Conservation (phyloP, 64 coral and sea anemone species). For the Actinia equina region DNA sequence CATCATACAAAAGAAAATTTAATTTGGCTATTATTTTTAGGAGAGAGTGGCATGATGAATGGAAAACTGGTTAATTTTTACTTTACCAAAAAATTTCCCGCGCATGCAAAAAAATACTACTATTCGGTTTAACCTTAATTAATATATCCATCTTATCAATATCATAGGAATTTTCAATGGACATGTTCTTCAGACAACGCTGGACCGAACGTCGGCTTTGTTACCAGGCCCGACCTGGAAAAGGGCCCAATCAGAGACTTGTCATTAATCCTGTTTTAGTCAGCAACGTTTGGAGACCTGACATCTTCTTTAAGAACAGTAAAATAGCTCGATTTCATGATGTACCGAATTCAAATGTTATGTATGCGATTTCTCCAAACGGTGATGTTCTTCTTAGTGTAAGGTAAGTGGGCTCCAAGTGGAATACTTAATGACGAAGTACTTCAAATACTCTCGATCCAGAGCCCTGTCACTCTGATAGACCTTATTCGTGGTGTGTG, state of each 20-base stretch:
- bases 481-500: too few species aligned
- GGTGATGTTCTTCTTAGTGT: slow-evolving; percentile 39
- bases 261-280: slow-evolving; percentile 8
- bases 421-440: too few species aligned
- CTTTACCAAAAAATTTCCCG: too few species aligned
- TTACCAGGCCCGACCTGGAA: slow-evolving; percentile 16
- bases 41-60: too few species aligned
- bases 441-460: too few species aligned
- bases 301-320: slow-evolving; percentile 55
- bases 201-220: slow-evolving; percentile 45
- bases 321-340: slow-evolving; percentile 34
- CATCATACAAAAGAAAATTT: too few species aligned
- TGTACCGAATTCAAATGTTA: slow-evolving; percentile 41
- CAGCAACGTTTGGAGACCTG: slow-evolving; percentile 41
- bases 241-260: slow-evolving; percentile 14
- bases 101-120: too few species aligned
- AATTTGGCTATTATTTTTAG: too few species aligned
- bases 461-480: too few species aligned
- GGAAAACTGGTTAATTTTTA: too few species aligned
- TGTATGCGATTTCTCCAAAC: slow-evolving; percentile 27
- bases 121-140: not conserved
- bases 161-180: slow-evolving; percentile 52
- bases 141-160: not conserved
- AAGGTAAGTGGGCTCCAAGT: slow-evolving; percentile 7
- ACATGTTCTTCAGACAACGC: slow-evolving; percentile 53